Percentiles rank a stretch among this genome's conserved stretches.
Conservation (phyloP, 2,888 invertebrate species). For the Hypercompe scribonia region DNA sequence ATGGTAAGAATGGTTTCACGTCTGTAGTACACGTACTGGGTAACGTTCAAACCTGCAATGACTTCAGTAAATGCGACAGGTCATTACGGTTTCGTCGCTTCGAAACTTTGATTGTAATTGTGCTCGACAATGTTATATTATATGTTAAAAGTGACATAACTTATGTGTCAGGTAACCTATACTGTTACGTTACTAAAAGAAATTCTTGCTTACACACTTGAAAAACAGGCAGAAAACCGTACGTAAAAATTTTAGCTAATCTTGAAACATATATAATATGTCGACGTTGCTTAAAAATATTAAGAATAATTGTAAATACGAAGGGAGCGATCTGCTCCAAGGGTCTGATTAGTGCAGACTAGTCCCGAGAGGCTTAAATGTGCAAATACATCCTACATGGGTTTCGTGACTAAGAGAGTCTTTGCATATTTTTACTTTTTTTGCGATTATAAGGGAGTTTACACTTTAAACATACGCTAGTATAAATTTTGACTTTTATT, state of each 20-base stretch:
- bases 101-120: neutral
- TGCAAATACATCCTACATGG: neutral
- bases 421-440: too few species aligned
- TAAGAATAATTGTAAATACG: too few species aligned
- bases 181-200: neutral
- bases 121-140: neutral
- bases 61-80: too few species aligned
- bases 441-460: too few species aligned
- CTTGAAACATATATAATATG: too few species aligned
- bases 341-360: neutral
- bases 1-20: neutral
- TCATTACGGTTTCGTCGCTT: neutral
- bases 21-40: neutral
- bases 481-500: neutral
- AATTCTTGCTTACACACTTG: neutral
- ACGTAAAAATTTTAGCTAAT: too few species aligned
- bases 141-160: neutral
- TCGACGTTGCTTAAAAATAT: too few species aligned
- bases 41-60: neutral
- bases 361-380: neutral
- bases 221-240: neutral
- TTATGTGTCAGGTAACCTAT: neutral
- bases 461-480: neutral
- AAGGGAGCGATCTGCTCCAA: too few species aligned
- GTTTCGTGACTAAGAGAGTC: too few species aligned